phyloP scores from a whole-genome alignment of 2,113 vertebrate genomes.

The Psophia crepitans region DNA sequence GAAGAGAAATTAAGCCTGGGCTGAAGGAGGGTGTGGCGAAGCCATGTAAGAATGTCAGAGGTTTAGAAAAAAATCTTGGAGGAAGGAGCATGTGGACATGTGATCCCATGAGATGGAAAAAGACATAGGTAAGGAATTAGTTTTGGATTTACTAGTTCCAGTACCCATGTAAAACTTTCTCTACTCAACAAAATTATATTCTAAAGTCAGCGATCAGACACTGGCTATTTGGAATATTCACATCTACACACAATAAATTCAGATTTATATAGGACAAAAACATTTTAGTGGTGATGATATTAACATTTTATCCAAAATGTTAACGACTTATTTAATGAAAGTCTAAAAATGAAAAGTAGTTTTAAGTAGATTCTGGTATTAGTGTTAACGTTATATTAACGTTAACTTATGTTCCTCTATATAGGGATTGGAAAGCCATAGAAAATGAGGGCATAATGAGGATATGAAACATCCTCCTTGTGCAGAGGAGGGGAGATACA shows the following conservation, averaged over 20 bases:
- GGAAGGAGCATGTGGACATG: background rate
- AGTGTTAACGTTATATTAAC: background rate
- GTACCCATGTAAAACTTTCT: background rate
- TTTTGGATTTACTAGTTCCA: background rate
- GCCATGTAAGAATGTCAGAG: background rate
- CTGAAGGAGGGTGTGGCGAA: background rate
- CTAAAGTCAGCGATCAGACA: background rate
- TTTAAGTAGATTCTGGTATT: background rate
- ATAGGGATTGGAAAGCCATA: background rate
- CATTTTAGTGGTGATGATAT: background rate
- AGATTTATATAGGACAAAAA: background rate
- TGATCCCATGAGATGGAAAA: background rate
- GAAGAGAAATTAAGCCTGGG: background rate
- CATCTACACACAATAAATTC: background rate
- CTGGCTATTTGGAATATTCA: background rate
- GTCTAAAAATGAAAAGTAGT: background rate
- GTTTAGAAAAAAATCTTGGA: background rate
- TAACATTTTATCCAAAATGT: slow-evolving; percentile 1
- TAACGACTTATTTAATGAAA: background rate
- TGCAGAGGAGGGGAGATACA: background rate
- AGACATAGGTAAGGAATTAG: background rate
- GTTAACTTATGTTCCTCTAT: background rate
- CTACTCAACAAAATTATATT: background rate
- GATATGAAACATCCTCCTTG: background rate
- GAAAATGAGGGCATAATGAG: background rate